Evolutionary conservation across 2,888 invertebrate genomes (phyloP).

Genomic region (Lasius platythorax): DNA sequence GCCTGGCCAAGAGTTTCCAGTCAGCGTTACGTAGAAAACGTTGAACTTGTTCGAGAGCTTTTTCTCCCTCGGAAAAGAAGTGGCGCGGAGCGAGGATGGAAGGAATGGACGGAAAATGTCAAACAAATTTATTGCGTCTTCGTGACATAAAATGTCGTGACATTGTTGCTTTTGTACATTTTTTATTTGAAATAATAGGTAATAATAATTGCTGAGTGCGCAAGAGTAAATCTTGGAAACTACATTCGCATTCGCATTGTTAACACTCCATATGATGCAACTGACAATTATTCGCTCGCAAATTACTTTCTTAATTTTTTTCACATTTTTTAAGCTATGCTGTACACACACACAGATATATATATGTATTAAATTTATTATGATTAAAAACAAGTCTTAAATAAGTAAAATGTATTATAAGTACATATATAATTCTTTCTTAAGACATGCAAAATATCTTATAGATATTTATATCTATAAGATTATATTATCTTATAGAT

Average conservation of each 20-base stretch:
- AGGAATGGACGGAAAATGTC: constrained; percentile 53
- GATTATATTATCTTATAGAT: no score
- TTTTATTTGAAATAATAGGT: neutral
- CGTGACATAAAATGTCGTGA: constrained; percentile 19
- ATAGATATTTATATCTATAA: no score
- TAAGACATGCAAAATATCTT: neutral
- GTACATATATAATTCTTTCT: neutral
- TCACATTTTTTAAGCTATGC: neutral
- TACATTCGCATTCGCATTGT: neutral
- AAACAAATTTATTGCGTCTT: constrained; percentile 53
- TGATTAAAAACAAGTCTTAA: neutral
- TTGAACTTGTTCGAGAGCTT: constrained; percentile 78
- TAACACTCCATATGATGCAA: neutral
- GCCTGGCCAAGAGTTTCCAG: constrained; percentile 76
- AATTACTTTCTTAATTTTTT: neutral
- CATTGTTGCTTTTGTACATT: neutral
- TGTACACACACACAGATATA: neutral
- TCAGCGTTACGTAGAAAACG: constrained; percentile 78
- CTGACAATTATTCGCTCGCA: neutral
- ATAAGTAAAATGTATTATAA: neutral
- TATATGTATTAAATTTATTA: neutral
- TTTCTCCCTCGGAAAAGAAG: constrained; percentile 52
- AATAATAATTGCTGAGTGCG: neutral
- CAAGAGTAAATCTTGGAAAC: neutral
- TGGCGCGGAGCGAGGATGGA: constrained; percentile 21